Evolutionary conservation across 2,113 vertebrate species (phyloP).

Genomic region (Bubalus kerabau): DNA sequence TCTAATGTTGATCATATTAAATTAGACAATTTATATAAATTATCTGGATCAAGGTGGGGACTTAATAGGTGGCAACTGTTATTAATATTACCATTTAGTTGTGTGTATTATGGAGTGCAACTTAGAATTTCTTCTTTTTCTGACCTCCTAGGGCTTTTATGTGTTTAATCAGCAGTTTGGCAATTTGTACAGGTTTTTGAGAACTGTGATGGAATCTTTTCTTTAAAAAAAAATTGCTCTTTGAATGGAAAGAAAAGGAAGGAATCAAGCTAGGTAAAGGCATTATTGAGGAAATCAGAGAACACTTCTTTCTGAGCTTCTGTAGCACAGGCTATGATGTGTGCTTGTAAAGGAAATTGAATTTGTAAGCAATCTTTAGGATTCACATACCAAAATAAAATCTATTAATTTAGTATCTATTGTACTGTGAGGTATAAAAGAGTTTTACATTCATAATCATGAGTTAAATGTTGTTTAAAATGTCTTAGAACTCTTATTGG

Average conservation of each 20-base stretch:
- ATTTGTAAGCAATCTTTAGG: neutral
- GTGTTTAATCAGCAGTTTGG: neutral
- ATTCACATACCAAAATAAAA: neutral
- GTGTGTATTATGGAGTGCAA: neutral
- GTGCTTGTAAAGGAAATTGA: neutral
- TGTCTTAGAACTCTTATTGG: neutral
- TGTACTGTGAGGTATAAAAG: neutral
- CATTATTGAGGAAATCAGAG: neutral
- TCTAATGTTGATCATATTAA: neutral
- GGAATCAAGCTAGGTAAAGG: neutral
- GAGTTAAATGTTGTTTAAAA: neutral
- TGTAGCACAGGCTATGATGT: neutral
- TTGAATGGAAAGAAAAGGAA: neutral
- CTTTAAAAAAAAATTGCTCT: neutral
- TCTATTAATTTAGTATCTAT: neutral
- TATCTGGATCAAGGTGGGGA: neutral
- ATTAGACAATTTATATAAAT: neutral
- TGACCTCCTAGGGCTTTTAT: neutral
- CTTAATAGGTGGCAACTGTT: neutral
- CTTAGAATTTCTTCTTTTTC: neutral
- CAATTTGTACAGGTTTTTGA: neutral
- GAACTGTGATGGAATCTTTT: neutral
- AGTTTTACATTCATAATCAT: neutral
- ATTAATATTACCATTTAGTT: neutral
- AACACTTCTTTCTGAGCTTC: neutral